Evolutionary conservation across 2,113 vertebrate genomes (phyloP), one percentile per base, ranked within the genome.

Genomic region (Labeo rohita): DNA sequence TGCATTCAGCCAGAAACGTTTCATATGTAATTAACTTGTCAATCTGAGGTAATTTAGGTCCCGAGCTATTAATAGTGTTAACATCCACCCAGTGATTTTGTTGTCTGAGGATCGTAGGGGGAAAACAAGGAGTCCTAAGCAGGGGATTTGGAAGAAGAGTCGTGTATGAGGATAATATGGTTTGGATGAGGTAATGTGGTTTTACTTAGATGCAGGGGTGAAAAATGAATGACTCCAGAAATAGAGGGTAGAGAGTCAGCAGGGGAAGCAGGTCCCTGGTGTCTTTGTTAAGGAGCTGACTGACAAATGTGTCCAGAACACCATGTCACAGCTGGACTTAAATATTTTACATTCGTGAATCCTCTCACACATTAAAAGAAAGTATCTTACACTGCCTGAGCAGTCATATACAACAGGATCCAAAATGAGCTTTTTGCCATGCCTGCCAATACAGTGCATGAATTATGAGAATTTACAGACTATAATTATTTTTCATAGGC

Each of bases 181-280:
- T 39, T 61, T 74, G 39, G 68, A 56, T 83, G 88, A 89, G 75
- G 66, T 65, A 83, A 81, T 83, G 34, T 66, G 63, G 80, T 86
- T 90, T 92, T 89, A 91, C 91, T 92, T 92, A 79, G 85, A 89
- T 87, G 77, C 84, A 28, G 28, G 84, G 65, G 50, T 91, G 79
- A 91, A 94, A 93, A 93, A 92, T 91, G 73, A 65, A 92, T 92
- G 88, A 75, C 63, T 83, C 90, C 87, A 65, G 61, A 84, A 92
- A 89, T 82, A 86, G 74, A 61, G 45, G 11, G 72, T 21, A 66
- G 56, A 78, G 70, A 82, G n/a, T 68, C 77, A 73, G 84, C 36
- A 6, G 45, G 34, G 8, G 28, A 65, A 49, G 43, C 52, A 54
- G n/a, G 52, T 63, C 50, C 65, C 50, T 45, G 21, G 49, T 73